Conservation (phyloP, 2,113 vertebrate species). For the Spheniscus mendiculus region DNA sequence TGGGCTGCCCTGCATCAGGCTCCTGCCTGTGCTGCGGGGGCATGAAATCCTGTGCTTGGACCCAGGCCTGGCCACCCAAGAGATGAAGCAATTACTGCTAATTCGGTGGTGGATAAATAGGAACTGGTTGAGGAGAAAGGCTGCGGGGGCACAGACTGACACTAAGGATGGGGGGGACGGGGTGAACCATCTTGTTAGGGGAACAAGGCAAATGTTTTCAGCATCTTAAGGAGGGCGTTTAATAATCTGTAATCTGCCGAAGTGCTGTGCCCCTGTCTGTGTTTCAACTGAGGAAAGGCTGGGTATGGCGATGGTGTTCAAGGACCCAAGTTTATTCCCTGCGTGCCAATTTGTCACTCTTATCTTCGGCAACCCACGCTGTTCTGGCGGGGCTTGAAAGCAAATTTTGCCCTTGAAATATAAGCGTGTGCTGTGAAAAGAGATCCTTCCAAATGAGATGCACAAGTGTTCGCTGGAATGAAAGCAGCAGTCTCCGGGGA, state of each 20-base stretch:
- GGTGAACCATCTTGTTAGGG: not conserved
- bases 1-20: fast-evolving
- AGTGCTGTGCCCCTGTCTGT: not conserved
- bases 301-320: not conserved
- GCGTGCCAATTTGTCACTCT: not conserved
- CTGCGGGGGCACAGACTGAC: not conserved
- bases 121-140: not conserved
- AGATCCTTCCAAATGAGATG: not conserved
- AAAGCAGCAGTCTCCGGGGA: not conserved
- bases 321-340: not conserved
- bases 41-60: fast-evolving
- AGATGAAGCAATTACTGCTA: not conserved
- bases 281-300: not conserved
- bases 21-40: not conserved
- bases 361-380: not conserved
- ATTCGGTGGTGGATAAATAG: not conserved
- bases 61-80: not conserved
- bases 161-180: not conserved
- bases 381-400: not conserved
- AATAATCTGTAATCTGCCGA: not conserved
- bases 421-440: not conserved
- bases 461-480: not conserved
- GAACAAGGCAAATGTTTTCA: not conserved
- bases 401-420: not conserved
- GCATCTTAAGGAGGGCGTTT: not conserved